Percentiles rank a stretch among this genome's conserved stretches.
Conservation (phyloP, 2,888 invertebrate genomes). For the Periphyllus acericola region DNA sequence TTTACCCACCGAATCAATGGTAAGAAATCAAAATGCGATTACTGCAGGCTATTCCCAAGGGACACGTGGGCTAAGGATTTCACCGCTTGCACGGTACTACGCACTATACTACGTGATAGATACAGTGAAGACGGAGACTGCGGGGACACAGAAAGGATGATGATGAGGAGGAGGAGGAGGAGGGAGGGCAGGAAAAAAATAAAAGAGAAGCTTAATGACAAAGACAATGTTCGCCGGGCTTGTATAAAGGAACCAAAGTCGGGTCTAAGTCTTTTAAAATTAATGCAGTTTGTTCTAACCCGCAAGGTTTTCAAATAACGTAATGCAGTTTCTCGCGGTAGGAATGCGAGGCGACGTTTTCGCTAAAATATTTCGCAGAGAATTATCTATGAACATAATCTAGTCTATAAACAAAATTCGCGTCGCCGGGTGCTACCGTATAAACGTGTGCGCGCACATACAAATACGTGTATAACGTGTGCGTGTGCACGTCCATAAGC, state of each 20-base stretch:
- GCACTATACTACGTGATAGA: neutral
- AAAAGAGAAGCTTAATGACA: constrained; percentile 38
- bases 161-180: too few relatives aligned
- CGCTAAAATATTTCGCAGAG: constrained; percentile 1
- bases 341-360: constrained; percentile 23
- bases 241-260: constrained; percentile 40
- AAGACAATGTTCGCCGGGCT: constrained; percentile 42
- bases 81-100: neutral
- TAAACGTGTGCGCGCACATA: neutral
- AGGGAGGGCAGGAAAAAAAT: neutral
- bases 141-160: too few relatives aligned
- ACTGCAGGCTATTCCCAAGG: neutral
- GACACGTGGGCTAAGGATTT: neutral
- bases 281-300: constrained; percentile 39
- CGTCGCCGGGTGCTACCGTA: neutral
- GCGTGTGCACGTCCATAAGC: neutral
- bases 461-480: neutral
- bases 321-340: constrained; percentile 10
- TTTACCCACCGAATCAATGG: constrained; percentile 28
- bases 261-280: constrained; percentile 48
- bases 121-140: too few relatives aligned
- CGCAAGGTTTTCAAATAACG: constrained; percentile 21
- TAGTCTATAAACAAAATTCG: neutral
- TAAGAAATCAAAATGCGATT: constrained; percentile 17
- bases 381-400: constrained; percentile 13